A percentile compares a stretch with the other conserved stretches of the same genome.
phyloP scores from a whole-genome alignment of 2,113 vertebrate species.

The Macaca mulatta region DNA sequence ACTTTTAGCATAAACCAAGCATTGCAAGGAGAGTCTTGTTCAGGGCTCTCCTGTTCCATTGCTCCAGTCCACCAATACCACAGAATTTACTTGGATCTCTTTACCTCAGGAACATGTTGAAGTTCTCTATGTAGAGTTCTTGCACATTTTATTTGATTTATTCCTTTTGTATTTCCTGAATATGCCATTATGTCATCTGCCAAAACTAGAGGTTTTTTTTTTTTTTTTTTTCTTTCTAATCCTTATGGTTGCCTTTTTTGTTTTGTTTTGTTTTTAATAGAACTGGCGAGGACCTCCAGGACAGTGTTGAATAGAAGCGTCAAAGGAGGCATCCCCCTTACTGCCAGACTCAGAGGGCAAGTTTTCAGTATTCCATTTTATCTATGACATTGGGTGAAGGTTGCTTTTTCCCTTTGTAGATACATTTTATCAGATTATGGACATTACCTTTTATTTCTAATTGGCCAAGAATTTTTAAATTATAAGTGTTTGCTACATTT shows the following conservation, averaged over 20 bases:
- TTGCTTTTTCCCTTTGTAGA: not conserved
- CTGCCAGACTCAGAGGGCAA: no score
- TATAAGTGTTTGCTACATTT: not conserved
- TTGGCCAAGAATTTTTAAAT: not conserved
- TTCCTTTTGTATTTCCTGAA: not conserved
- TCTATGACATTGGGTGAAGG: no score
- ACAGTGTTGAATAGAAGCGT: rapidly evolving
- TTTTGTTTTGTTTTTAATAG: not conserved
- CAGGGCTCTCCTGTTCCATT: not conserved
- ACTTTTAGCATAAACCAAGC: not conserved
- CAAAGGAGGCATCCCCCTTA: rapidly evolving
- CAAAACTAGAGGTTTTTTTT: not conserved
- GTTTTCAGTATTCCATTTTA: not conserved
- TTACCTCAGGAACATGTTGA: not conserved
- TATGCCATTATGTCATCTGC: not conserved
- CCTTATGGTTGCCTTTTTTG: not conserved
- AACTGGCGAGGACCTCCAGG: not conserved
- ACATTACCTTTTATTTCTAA: not conserved
- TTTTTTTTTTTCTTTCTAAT: not conserved
- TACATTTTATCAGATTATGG: not conserved
- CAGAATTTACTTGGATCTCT: not conserved
- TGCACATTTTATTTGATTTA: not conserved
- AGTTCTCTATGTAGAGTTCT: not conserved
- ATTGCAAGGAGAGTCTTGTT: rapidly evolving
- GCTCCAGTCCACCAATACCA: no score